Percentiles rank a stretch among this genome's conserved stretches.
These are phyloP conservation scores for Papilio machaon DNA, from an alignment of 1,140 invertebrate genomes.

Conservation along the genomic window DNA sequence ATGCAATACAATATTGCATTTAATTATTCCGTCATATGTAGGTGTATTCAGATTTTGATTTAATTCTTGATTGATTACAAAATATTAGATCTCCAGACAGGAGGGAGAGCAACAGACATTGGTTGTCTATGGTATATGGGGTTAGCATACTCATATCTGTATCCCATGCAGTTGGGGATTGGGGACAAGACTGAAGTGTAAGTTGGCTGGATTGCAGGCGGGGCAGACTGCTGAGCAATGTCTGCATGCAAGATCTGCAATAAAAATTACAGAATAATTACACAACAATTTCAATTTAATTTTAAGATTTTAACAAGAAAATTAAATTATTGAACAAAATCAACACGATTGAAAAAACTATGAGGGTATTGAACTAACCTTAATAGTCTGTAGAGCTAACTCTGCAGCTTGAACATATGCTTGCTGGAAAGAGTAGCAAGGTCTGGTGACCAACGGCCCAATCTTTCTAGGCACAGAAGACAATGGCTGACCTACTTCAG, in stretches of 20 bases:
- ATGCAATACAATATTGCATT: slow-evolving; percentile 22
- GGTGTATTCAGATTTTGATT: not conserved
- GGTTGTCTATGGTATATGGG: slow-evolving; percentile 48
- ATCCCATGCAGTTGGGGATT: slow-evolving; percentile 51
- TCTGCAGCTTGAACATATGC: slow-evolving; percentile 68
- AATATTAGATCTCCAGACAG: slow-evolving; percentile 46
- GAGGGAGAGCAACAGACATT: slow-evolving; percentile 49
- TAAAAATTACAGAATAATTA: slow-evolving; percentile 33
- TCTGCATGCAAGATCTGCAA: slow-evolving; percentile 59
- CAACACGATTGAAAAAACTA: slow-evolving; percentile 25
- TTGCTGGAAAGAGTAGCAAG: slow-evolving; percentile 58
- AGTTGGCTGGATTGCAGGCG: slow-evolving; percentile 44
- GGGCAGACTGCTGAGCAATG: slow-evolving; percentile 50
- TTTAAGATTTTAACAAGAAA: too few relatives aligned
- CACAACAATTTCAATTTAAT: too few relatives aligned
- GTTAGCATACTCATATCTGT: slow-evolving; percentile 56
- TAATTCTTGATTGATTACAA: slow-evolving; percentile 11
- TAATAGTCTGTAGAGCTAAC: slow-evolving; percentile 59
- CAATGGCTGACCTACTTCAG: slow-evolving; percentile 62
- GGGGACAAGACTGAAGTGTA: slow-evolving; percentile 51
- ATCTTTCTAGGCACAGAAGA: slow-evolving; percentile 48
- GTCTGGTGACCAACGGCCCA: slow-evolving; percentile 58
- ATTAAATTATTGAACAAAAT: not conserved
- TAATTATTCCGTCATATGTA: not conserved
- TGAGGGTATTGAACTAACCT: slow-evolving; percentile 50